A percentile compares a stretch with the other conserved stretches of the same genome.
Evolutionary conservation across 2,888 invertebrate species (phyloP).

Genomic region (Troglohyphantes excavatus): DNA sequence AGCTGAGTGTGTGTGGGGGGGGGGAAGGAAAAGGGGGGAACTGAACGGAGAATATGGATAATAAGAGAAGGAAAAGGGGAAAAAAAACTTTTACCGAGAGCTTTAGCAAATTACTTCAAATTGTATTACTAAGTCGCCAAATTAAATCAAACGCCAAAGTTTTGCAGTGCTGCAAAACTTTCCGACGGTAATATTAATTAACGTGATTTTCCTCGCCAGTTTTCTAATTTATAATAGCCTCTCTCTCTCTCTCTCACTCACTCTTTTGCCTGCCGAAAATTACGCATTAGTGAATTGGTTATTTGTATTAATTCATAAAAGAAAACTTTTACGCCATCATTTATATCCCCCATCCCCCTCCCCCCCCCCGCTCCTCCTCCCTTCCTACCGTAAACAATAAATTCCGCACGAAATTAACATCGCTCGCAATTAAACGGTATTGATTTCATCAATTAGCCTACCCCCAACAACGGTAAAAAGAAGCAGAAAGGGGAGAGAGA

Average conservation of each 20-base stretch:
- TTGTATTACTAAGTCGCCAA: slow-evolving; percentile 79
- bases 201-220: slow-evolving; percentile 78
- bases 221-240: slow-evolving; percentile 79
- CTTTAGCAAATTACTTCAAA: slow-evolving; percentile 78
- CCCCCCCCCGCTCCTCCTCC: slow-evolving; percentile 67
- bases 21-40: slow-evolving; percentile 16
- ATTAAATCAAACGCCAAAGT: slow-evolving; percentile 79
- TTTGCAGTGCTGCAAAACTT: slow-evolving; percentile 78
- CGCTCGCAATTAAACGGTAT: slow-evolving; percentile 79
- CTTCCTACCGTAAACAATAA: slow-evolving; percentile 78
- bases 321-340: slow-evolving; percentile 79
- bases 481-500: slow-evolving; percentile 47
- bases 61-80: slow-evolving; percentile 59
- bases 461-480: slow-evolving; percentile 77
- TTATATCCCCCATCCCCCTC: slow-evolving; percentile 77
- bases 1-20: slow-evolving; percentile 57
- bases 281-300: slow-evolving; percentile 79
- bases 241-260: slow-evolving; percentile 65
- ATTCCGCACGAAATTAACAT: slow-evolving; percentile 79
- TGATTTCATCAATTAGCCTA: slow-evolving; percentile 79
- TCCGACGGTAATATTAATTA: slow-evolving; percentile 79
- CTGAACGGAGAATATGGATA: slow-evolving; percentile 75
- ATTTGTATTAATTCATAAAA: slow-evolving; percentile 79
- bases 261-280: slow-evolving; percentile 75
- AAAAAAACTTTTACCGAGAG: slow-evolving; percentile 76